Evolutionary conservation across 2,113 vertebrate genomes (phyloP).

Genomic region (Turdus rufiventris): DNA sequence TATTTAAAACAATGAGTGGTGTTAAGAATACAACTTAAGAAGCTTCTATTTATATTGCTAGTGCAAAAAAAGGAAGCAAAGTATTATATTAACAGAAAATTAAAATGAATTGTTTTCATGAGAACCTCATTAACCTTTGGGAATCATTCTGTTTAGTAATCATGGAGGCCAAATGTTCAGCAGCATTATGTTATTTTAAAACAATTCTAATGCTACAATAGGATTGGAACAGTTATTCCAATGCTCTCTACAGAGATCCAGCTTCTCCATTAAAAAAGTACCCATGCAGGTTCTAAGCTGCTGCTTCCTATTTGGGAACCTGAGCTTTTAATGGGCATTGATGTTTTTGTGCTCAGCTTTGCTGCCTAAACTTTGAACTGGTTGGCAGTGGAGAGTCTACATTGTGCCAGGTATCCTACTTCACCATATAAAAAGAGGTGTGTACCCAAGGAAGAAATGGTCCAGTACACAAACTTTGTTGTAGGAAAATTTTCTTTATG

Average conservation of each 20-base stretch:
- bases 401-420: background rate
- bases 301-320: background rate
- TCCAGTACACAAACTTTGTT: background rate
- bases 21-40: background rate
- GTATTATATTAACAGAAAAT: background rate
- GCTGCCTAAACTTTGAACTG: background rate
- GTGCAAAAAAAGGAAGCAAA: background rate
- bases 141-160: background rate
- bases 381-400: background rate
- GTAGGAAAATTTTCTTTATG: background rate
- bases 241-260: background rate
- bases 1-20: background rate
- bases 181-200: background rate
- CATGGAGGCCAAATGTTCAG: background rate
- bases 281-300: background rate
- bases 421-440: background rate
- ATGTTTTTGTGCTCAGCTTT: background rate
- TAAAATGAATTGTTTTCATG: slow-evolving; percentile 23
- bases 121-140: slow-evolving; percentile 13
- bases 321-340: background rate
- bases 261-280: background rate
- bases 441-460: background rate
- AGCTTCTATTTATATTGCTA: background rate
- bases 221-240: background rate
- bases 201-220: background rate